Evolutionary conservation across 2,113 vertebrate species (phyloP).

Genomic region (Rhinolophus ferrumequinum): DNA sequence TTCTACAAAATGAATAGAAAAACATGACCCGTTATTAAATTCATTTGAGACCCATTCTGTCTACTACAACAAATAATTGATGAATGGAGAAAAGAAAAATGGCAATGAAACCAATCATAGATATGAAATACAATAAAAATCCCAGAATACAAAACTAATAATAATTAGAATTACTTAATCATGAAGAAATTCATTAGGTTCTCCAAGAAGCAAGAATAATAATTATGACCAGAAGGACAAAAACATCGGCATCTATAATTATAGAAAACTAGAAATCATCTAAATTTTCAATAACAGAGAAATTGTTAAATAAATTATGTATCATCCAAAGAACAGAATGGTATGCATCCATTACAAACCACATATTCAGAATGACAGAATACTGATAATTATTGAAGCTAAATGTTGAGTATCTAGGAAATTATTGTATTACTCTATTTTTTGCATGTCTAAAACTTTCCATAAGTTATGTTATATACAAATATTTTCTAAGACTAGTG

Average conservation of each 20-base stretch:
- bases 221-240: constrained; percentile 45
- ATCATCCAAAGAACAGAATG: neutral
- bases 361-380: neutral
- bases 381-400: neutral
- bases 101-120: constrained; percentile 7
- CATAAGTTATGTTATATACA: neutral
- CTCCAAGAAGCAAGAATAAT: constrained; percentile 59
- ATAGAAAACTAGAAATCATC: constrained; percentile 62
- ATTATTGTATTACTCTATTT: neutral
- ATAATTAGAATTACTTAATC: constrained; percentile 60
- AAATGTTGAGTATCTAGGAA: neutral
- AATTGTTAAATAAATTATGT: constrained; percentile 47
- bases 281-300: constrained; percentile 27
- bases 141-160: constrained; percentile 35
- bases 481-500: constrained; percentile 29
- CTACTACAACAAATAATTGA: constrained; percentile 42
- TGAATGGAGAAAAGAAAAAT: constrained; percentile 54
- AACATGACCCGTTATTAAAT: neutral
- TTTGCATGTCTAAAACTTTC: neutral
- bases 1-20: neutral
- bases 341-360: neutral
- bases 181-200: constrained; percentile 68
- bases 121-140: constrained; percentile 43
- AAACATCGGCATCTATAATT: constrained; percentile 45
- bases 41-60: constrained; percentile 34